Conservation (phyloP, 2,113 vertebrate species). For the Hemibagrus wyckioides region DNA sequence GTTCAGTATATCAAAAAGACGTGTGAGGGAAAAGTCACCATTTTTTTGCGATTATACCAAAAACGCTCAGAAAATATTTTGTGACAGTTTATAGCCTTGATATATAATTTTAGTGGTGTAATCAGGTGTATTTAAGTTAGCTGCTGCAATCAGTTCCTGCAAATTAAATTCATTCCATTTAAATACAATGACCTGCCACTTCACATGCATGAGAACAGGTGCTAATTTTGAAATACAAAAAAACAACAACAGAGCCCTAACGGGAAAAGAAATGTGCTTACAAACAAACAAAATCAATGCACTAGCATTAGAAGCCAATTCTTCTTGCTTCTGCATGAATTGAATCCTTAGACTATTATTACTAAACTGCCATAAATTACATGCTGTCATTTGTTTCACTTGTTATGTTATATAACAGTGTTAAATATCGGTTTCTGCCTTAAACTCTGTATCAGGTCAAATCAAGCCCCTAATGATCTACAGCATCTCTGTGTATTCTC, state of each 20-base stretch:
- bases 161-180: background rate
- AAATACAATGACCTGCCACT: background rate
- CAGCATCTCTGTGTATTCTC: constrained; percentile 60
- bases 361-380: background rate
- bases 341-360: background rate
- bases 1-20: background rate
- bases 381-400: background rate
- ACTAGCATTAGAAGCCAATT: background rate
- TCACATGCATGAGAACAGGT: background rate
- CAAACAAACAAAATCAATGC: background rate
- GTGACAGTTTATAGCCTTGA: background rate
- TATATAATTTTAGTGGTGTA: background rate
- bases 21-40: no score
- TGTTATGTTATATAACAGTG: background rate
- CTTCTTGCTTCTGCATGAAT: background rate
- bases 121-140: background rate
- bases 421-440: background rate
- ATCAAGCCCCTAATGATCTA: constrained; percentile 48
- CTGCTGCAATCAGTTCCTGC: background rate
- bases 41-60: background rate
- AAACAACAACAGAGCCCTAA: background rate
- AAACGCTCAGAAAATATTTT: background rate
- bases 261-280: background rate
- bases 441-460: constrained; percentile 46
- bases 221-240: background rate